Evolutionary conservation across 2,888 invertebrate genomes (phyloP), one percentile per base, ranked within the genome.

Genomic region (Ectemnius continuus): DNA sequence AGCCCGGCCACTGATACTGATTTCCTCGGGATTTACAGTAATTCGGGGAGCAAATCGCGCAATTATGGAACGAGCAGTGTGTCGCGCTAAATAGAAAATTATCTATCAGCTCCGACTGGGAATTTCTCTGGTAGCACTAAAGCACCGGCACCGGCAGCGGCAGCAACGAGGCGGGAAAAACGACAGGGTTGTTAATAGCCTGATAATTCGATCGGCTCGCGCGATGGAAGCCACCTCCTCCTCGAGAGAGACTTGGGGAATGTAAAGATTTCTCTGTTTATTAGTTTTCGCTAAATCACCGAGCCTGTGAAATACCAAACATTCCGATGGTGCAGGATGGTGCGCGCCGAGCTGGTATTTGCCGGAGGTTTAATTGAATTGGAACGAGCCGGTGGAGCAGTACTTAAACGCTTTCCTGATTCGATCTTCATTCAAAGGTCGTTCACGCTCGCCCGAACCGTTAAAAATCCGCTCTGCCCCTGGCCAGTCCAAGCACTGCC

Each of bases 321-420:
- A 48, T 60, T 70, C 45, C 46, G 47, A 67, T 46, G 63, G 58
- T 6, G 60, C 70, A 14, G n/a, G 14, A 14, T 5, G 52, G 52
- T 13, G 63, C 16, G 56, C 60, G 68, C 52, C 20, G 20, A 52
- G 28, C 52, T 36, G 48, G 61, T 73, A 78, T 75, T 68, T 68
- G 52, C 47, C 70, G 20, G 69, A 59, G 71, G 67, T 67, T 79
- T 79, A 79, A 79, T 64, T 66, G 70, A 70, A 70, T 67, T 67
- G 69, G 56, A 63, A 67, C 59, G 63, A 57, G 61, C n/a, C 59
- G 71, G 16, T 61, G 62, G 66, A 73, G 11, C 68, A 61, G 52
- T 47, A 14, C 45, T 63, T 45, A 26, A 56, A 3, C 58, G 65
- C 28, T 66, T 63, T 48, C 36, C 47, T 58, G 67, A 64, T 70